Base-by-base conservation (phyloP, 2,113 vertebrate genomes). In the Sinocyclocheilus maitianheensis region DNA sequence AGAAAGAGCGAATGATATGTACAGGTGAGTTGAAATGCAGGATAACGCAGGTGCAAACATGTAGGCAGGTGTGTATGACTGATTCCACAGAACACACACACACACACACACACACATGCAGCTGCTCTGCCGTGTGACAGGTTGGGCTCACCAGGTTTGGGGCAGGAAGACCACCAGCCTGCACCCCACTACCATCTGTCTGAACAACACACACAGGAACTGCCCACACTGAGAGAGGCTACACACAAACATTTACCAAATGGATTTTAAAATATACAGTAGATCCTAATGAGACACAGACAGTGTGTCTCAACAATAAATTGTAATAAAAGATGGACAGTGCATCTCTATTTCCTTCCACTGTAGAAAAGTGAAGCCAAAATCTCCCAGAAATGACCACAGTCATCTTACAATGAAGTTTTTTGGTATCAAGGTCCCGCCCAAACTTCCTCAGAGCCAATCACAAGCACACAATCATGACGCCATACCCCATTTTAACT, bases 141-240 rank as follows among this genome's bases (percentile, higher is more conserved):
- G 75, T 24, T 55, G 75, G 24, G 7, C 75, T 77, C 75, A 77
- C 46, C 24, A 34, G 76, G 76, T 55, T 77, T 77, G 76, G 76
- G 76, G 48, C 76, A 77, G 76, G 24, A 77, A 55, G 75, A 55
- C 46, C 46, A 77, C 67, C 48, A 24, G 51, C 26, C 76, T 78
- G 51, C 16, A 78, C 76, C 26, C 51, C 51, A 37, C 46, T 34
- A 55, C 76, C 76, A 78, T 78, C 51, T 78, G 76, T 58, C 51
- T 58, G 51, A 78, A 58, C 18, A 37, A 58, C 67, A 84, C 81
- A 82, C n/a, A 84, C 82, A 74, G 22, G 14, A 34, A 58, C 65
- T n/a, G 71, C 8, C 11, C 81, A 40, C 65, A 74, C 81, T 14
- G 14, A 83, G 18, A 58, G 20, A 8, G 58, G 0, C 58, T n/a